Conservation (phyloP, 2,113 vertebrate species). For the Crotalus tigris region DNA sequence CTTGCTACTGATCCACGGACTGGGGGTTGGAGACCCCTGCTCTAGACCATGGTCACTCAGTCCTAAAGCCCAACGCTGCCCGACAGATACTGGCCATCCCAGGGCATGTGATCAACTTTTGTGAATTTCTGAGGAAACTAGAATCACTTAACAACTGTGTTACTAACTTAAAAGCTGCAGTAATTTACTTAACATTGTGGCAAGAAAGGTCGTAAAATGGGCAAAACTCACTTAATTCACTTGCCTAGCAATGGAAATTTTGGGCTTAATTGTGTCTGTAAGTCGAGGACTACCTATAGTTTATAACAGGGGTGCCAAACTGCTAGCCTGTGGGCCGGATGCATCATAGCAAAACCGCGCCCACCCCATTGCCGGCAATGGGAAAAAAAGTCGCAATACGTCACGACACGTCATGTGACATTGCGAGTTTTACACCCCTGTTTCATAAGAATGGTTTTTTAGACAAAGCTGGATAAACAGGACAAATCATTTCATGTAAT, state of each 20-base stretch:
- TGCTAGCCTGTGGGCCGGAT: too few species aligned
- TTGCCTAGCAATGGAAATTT: not conserved
- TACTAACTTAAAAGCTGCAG: not conserved
- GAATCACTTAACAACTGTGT: not conserved
- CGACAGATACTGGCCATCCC: not conserved
- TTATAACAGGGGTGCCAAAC: too few species aligned
- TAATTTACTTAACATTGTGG: not conserved
- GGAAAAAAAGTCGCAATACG: too few species aligned
- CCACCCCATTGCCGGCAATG: too few species aligned
- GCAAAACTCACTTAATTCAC: not conserved
- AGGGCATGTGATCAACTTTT: not conserved
- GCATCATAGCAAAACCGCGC: too few species aligned
- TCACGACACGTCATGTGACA: too few species aligned
- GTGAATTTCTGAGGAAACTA: not conserved
- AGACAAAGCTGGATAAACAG: not conserved
- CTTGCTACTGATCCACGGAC: too few species aligned
- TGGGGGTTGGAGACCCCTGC: too few species aligned
- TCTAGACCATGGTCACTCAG: not conserved
- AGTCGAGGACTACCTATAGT: not conserved
- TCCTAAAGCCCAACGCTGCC: not conserved
- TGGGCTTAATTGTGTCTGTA: not conserved
- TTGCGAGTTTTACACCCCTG: not conserved
- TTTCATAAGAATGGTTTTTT: not conserved
- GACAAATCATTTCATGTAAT: not conserved
- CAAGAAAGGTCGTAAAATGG: not conserved